A percentile compares a stretch with the other conserved stretches of the same genome.
phyloP scores from a whole-genome alignment of 2,888 invertebrate species.

The Cephus pulcher region DNA sequence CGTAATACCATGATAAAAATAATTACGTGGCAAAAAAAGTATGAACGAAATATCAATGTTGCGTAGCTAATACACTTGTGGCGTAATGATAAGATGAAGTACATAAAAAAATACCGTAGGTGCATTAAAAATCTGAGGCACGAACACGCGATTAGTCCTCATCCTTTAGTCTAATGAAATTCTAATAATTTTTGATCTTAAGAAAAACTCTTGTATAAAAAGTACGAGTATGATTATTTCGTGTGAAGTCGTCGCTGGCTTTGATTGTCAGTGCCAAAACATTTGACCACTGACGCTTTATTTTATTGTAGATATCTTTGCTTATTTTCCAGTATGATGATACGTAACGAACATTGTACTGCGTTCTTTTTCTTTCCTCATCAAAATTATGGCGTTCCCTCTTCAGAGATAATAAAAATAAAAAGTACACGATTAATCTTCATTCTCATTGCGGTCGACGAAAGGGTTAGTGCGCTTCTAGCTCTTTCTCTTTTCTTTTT shows the following conservation, averaged over 20 bases:
- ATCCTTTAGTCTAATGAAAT: not conserved
- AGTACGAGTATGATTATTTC: not conserved
- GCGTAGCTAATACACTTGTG: not conserved
- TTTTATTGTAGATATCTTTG: not conserved
- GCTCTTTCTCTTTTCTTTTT: not conserved
- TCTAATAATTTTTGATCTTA: not conserved
- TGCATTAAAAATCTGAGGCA: not conserved
- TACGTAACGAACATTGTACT: not conserved
- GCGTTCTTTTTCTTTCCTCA: not conserved
- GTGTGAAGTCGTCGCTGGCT: not conserved
- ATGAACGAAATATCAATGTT: not conserved
- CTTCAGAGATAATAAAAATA: not conserved
- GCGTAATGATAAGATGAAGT: not conserved
- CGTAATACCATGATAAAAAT: not conserved
- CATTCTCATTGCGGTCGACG: not conserved
- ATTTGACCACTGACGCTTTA: not conserved
- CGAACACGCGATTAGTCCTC: not conserved
- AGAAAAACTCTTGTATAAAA: conserved; percentile 5
- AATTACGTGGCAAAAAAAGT: not conserved
- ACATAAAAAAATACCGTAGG: not conserved
- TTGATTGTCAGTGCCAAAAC: not conserved
- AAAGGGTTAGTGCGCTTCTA: not conserved
- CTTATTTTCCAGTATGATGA: not conserved
- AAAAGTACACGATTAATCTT: not conserved
- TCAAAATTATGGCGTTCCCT: not conserved